These are phyloP conservation scores for Mugil cephalus DNA, from an alignment of 2,113 vertebrate genomes.

Conservation along the genomic window DNA sequence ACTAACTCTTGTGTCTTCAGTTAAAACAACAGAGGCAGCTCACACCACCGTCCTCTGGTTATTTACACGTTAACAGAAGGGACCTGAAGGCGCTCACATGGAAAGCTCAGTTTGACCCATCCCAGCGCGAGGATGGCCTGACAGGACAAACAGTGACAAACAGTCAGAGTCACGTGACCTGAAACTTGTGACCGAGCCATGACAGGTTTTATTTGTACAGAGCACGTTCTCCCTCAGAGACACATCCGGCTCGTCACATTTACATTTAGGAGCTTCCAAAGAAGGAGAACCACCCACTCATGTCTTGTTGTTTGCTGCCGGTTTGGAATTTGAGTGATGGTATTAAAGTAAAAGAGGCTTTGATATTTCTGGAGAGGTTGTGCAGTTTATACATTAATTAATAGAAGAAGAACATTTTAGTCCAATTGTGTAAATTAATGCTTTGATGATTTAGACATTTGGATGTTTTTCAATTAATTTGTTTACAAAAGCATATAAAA, in stretches of 20 bases:
- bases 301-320: not conserved
- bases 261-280: not conserved
- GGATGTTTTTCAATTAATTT: too few relatives aligned
- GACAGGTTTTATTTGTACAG: conserved; percentile 35
- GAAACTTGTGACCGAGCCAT: not conserved
- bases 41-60: too few relatives aligned
- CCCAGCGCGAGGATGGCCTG: not conserved
- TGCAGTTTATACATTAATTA: too few relatives aligned
- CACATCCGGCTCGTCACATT: conserved; percentile 38
- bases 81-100: not conserved
- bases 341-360: not conserved
- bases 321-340: not conserved
- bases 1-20: too few relatives aligned
- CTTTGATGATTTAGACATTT: too few relatives aligned
- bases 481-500: too few relatives aligned
- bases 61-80: not conserved
- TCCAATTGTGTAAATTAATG: too few relatives aligned
- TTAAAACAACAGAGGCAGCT: too few relatives aligned
- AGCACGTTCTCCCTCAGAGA: not conserved
- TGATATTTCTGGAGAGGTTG: not conserved
- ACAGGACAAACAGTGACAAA: conserved; percentile 21
- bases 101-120: not conserved
- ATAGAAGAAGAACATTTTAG: too few relatives aligned
- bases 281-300: not conserved
- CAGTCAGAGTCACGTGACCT: conserved; percentile 22